These are phyloP conservation scores for Mizuhopecten yessoensis DNA, from an alignment of 1,140 invertebrate species.

Conservation along the genomic window DNA sequence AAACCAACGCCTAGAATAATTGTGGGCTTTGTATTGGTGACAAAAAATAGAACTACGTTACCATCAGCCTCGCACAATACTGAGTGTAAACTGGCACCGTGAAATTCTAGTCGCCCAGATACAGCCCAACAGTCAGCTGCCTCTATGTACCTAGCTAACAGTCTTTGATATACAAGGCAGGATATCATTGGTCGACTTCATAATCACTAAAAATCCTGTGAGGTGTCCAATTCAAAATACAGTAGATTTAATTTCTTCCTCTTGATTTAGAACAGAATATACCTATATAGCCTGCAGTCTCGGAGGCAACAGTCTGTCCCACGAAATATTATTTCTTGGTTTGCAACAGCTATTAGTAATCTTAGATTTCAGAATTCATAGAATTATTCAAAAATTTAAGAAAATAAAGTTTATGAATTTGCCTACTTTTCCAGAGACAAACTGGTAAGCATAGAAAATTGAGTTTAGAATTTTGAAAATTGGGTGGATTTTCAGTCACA, in stretches of 20 bases:
- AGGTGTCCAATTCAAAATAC: not conserved
- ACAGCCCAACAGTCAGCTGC: too few relatives aligned
- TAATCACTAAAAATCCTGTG: not conserved
- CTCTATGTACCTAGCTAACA: not conserved
- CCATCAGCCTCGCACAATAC: slow-evolving; percentile 3
- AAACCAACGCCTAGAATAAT: slow-evolving; percentile 24
- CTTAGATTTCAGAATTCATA: too few relatives aligned
- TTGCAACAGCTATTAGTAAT: too few relatives aligned
- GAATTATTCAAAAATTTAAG: not conserved
- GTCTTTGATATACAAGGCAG: not conserved
- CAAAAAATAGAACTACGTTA: not conserved
- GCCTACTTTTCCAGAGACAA: too few relatives aligned
- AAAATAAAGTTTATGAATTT: too few relatives aligned
- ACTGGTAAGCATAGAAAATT: too few relatives aligned
- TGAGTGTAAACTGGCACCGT: not conserved
- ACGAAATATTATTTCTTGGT: too few relatives aligned
- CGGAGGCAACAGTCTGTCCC: too few relatives aligned
- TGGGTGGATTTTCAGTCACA: too few relatives aligned
- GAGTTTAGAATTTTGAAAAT: too few relatives aligned
- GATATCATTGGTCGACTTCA: slow-evolving; percentile 27
- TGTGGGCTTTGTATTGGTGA: slow-evolving; percentile 31
- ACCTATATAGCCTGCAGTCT: not conserved
- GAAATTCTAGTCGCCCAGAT: not conserved
- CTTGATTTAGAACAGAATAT: not conserved
- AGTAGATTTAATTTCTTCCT: not conserved